phyloP scores from a whole-genome alignment of 2,888 invertebrate genomes.

The Mythimna albipuncta region DNA sequence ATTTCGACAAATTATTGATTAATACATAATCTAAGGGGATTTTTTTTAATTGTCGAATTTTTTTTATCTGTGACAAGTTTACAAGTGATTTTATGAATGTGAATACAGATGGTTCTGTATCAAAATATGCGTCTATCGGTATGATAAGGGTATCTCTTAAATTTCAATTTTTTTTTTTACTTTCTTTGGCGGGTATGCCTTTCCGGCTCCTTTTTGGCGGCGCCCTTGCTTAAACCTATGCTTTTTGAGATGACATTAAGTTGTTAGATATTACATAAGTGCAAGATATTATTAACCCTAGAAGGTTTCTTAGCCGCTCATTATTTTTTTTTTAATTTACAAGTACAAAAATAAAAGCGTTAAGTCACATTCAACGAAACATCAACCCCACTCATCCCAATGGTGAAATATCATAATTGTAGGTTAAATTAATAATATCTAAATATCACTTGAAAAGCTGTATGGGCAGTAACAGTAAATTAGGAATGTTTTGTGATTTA shows the following conservation, averaged over 20 bases:
- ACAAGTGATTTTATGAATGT: no score
- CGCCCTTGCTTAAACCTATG: constrained; percentile 7
- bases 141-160: no score
- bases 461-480: constrained; percentile 23
- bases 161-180: no score
- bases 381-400: background rate
- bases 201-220: no score
- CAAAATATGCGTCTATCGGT: no score
- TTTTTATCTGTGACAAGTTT: no score
- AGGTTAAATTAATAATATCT: constrained; percentile 7
- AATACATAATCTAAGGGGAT: no score
- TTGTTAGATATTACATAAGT: constrained; percentile 8
- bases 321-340: background rate
- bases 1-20: no score
- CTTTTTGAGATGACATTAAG: constrained; percentile 15
- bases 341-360: constrained; percentile 7
- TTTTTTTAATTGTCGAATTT: no score
- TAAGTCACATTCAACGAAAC: constrained; percentile 25
- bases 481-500: constrained; percentile 34
- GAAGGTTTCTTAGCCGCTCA: constrained; percentile 13
- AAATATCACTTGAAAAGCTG: constrained; percentile 13
- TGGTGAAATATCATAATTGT: background rate
- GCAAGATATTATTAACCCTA: constrained; percentile 17
- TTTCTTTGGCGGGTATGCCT: no score
- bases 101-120: no score